Conservation (phyloP, 2,797 vertebrate genomes). For the Coregonus suidteri region DNA sequence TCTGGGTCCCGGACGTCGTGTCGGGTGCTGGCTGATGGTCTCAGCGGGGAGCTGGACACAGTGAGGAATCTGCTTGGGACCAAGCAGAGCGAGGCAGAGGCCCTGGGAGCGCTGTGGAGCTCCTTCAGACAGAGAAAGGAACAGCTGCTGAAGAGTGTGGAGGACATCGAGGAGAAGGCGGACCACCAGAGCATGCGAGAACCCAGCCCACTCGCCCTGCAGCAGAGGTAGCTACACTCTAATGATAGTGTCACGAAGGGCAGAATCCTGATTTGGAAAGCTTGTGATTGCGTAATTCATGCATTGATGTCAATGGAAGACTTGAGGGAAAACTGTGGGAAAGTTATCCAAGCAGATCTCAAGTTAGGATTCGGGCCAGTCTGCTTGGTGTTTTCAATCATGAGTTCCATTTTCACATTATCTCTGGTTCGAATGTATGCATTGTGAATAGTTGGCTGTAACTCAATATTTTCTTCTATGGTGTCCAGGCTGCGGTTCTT, state of each 20-base stretch:
- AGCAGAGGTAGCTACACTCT: constrained; percentile 82
- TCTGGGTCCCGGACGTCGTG: constrained; percentile 80
- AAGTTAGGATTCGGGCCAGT: background rate
- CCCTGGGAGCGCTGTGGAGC: constrained; percentile 80
- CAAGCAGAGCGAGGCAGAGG: constrained; percentile 89
- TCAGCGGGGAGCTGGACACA: constrained; percentile 83
- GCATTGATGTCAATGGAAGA: too few relatives aligned
- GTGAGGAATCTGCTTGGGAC: constrained; percentile 85
- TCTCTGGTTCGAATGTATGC: too few relatives aligned
- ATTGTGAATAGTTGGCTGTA: background rate
- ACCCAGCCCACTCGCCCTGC: constrained; percentile 82
- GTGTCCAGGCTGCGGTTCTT: constrained; percentile 85
- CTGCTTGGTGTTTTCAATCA: background rate
- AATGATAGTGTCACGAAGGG: too few relatives aligned
- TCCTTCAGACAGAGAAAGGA: constrained; percentile 88
- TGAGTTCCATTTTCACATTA: too few relatives aligned
- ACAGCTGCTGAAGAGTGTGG: constrained; percentile 85
- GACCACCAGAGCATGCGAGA: constrained; percentile 86
- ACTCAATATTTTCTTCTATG: background rate
- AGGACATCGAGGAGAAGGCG: constrained; percentile 90
- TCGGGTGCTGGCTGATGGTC: constrained; percentile 80
- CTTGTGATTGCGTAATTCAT: too few relatives aligned
- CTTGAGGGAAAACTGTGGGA: too few relatives aligned
- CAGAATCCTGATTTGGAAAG: too few relatives aligned
- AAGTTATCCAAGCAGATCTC: too few relatives aligned